Base-by-base conservation (phyloP, 2,888 invertebrate genomes). In the Acanthococcus lagerstroemiae region DNA sequence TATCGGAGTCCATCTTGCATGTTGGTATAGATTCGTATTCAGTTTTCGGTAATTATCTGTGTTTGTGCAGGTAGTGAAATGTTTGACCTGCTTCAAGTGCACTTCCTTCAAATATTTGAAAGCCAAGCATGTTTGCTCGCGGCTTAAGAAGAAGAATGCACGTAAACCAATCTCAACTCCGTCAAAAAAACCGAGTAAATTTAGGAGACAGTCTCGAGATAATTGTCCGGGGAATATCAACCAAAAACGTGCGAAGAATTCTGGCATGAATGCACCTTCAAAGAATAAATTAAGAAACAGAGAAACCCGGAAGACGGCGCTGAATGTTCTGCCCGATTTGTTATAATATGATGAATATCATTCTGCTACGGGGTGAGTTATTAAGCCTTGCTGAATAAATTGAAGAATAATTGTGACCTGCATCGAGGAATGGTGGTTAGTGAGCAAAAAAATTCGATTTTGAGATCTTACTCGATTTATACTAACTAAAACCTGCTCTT, bases 11-110 rank as follows among this genome's bases (percentile, higher is more conserved):
- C 12, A 9, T 30, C 7, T 22, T 3, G 1, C 50, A n/a, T 25
- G 45, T 50, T 6, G 24, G 5, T 25, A 15, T 19, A 54, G 26
- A 24, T 21, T 7, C 15, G 5, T 19, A 9, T 27, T 68, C 15
- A 30, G 5, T 66, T 5, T 21, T 21, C 1, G 44, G n/a, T n/a
- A 37, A 19, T 60, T 52, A 19, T 45, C 45, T 24, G 17, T n/a
- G n/a, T n/a, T n/a, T n/a, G n/a, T n/a, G n/a, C n/a, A 44, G 58
- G 17, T 58, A 17, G 7, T 58, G n/a, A 58, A 45, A 45, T 58
- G 58, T 25, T 22, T 19, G n/a, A n/a, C n/a, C n/a, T n/a, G n/a
- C n/a, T n/a, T n/a, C n/a, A n/a, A n/a, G n/a, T n/a, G n/a, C n/a
- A n/a, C n/a, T n/a, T n/a, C n/a, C n/a, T n/a, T n/a, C n/a, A n/a